phyloP scores from a whole-genome alignment of 2,113 vertebrate genomes.

The Peromyscus leucopus region DNA sequence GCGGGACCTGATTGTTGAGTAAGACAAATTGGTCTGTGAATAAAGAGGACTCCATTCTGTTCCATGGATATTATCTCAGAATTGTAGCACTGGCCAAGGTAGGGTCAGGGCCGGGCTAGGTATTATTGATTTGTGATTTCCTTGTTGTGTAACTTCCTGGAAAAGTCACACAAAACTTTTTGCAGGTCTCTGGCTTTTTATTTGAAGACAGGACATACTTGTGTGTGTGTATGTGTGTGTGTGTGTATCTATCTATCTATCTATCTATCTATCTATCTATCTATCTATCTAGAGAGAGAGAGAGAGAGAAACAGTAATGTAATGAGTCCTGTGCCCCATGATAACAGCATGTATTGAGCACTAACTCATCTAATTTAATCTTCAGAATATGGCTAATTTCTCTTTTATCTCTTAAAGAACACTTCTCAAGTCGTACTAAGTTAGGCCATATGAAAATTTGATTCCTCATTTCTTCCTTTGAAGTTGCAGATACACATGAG shows the following conservation, averaged over 20 bases:
- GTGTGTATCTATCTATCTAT: no score
- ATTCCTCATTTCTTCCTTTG: neutral
- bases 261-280: no score
- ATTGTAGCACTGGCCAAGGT: neutral
- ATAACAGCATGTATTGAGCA: neutral
- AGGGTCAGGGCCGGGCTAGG: neutral
- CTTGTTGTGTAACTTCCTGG: neutral
- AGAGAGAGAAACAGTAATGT: neutral
- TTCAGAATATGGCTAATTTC: neutral
- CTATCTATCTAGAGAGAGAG: no score
- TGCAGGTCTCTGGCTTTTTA: neutral
- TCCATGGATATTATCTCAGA: neutral
- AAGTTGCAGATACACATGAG: neutral
- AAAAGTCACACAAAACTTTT: neutral
- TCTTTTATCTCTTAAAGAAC: neutral
- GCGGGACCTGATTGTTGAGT: neutral
- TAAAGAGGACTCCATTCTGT: neutral
- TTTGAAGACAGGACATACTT: neutral
- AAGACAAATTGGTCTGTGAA: conserved; percentile 29
- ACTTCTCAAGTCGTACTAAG: neutral
- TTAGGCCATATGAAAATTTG: neutral
- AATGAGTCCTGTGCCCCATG: no score
- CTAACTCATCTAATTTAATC: neutral
- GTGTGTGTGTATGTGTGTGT: no score
- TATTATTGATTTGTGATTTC: neutral